Conservation (phyloP, 2,797 vertebrate species). For the Sciurus carolinensis region DNA sequence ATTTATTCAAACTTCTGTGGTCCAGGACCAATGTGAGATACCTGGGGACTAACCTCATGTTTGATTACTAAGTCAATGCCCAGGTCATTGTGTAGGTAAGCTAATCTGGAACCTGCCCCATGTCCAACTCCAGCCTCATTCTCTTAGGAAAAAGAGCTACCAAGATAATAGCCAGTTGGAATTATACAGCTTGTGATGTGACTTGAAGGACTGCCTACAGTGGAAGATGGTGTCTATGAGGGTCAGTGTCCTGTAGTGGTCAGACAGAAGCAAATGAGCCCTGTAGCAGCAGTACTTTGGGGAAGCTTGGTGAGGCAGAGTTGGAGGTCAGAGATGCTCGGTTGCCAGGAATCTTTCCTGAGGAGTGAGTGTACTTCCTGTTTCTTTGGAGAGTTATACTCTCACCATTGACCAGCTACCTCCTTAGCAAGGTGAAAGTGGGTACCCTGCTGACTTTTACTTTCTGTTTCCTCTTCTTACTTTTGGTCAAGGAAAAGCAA, state of each 20-base stretch:
- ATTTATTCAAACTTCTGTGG: neutral
- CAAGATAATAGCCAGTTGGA: constrained; percentile 3
- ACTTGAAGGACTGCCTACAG: constrained; percentile 28
- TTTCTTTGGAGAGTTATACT: constrained; percentile 23
- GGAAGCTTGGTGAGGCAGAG: neutral
- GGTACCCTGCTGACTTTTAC: neutral
- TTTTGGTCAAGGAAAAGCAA: constrained; percentile 58
- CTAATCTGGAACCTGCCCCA: neutral
- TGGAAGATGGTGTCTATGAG: neutral
- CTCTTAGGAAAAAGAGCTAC: neutral
- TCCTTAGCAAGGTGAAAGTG: neutral
- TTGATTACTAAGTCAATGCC: constrained; percentile 16
- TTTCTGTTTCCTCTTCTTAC: constrained; percentile 41
- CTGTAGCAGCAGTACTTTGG: neutral
- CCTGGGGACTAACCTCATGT: neutral
- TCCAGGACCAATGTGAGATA: neutral
- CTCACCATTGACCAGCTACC: neutral
- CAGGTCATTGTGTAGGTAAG: neutral
- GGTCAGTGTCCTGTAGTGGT: neutral
- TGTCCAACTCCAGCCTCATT: neutral
- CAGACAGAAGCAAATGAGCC: neutral
- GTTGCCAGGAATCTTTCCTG: constrained; percentile 37
- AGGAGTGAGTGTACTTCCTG: neutral
- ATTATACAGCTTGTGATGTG: neutral
- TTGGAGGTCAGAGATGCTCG: constrained; percentile 31